phyloP scores from a whole-genome alignment of 2,888 invertebrate species.

The Sphaeridia pumilis region DNA sequence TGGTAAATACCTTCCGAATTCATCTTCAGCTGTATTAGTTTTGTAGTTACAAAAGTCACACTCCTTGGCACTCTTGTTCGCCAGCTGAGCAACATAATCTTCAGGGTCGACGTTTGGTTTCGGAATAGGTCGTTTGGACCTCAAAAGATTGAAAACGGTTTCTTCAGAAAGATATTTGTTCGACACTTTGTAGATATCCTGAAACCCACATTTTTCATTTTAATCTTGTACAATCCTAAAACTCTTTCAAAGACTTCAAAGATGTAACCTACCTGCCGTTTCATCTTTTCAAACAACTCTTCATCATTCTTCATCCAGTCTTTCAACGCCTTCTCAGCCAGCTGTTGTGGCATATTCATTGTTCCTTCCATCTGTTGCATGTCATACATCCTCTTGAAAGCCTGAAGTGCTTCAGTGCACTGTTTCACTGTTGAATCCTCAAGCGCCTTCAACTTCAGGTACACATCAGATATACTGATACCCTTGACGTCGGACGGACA shows the following conservation, averaged over 20 bases:
- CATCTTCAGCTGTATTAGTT: constrained; percentile 40
- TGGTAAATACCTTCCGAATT: constrained; percentile 38
- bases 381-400: constrained; percentile 22
- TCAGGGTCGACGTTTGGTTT: constrained; percentile 24
- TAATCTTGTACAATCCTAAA: background rate
- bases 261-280: constrained; percentile 21
- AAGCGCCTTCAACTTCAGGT: no score
- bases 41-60: constrained; percentile 41
- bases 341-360: constrained; percentile 21
- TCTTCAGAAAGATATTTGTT: constrained; percentile 31
- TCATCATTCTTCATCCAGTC: constrained; percentile 28
- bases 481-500: background rate
- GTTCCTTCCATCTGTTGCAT: constrained; percentile 22
- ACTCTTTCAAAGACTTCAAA: background rate
- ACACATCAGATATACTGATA: no score
- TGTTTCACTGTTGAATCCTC: no score
- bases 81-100: constrained; percentile 37
- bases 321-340: constrained; percentile 26
- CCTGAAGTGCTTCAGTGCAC: constrained; percentile 16
- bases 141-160: constrained; percentile 35
- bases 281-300: constrained; percentile 24
- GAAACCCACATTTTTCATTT: constrained; percentile 7
- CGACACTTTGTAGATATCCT: constrained; percentile 31
- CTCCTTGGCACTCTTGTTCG: constrained; percentile 33
- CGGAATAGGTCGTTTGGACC: constrained; percentile 32